Evolutionary conservation across 2,113 vertebrate species (phyloP), one percentile per base, ranked within the genome.

Genomic region (Spilogale gracilis): DNA sequence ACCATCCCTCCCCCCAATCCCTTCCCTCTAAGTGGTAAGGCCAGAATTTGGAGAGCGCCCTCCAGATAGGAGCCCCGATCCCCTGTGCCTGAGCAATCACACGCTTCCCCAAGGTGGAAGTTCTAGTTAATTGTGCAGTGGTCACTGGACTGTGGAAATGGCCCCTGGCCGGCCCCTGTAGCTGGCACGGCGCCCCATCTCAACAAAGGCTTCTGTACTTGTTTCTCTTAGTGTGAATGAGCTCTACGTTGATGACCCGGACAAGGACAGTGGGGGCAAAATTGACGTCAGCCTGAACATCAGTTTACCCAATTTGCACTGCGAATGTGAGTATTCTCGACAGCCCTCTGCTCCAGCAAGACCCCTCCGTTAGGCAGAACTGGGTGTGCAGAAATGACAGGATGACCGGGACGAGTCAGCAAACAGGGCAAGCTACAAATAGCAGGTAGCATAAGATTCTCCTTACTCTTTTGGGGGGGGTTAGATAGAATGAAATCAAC

Each of bases 281-380:
- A 99, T 99, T 98, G 99, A 99, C 96, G 99, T 99, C 99, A 99
- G 98, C 98, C 99, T 99, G 98, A 99, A 99, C 99, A 99, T 99
- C 99, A 99, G 99, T 98, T 99, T 99, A 98, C 99, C 99, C 98
- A 99, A 99, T 98, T 99, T 99, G 98, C 99, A 99, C 98, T 99
- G 99, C 98, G 99, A 99, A 99, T 97, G 99, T 99, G 99, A 99
- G 99, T 99, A 99, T 98, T 94, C 90, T 96, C 4, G 2, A 10
- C 13, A 54, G 38, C 50, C 50, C 65, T 32, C 50, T 27, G 27
- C 52, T 30, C 38, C 4, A 0, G 17, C 38, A 38, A 21, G 96
- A 38, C 7, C 0, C 43, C 13, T 12, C 23, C 13, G 16, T 5
- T 17, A 25, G 96, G 87, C 78, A 58, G 21, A n/a, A 21, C 45